phyloP scores from a whole-genome alignment of 2,797 vertebrate species.

The Tapera naevia region DNA sequence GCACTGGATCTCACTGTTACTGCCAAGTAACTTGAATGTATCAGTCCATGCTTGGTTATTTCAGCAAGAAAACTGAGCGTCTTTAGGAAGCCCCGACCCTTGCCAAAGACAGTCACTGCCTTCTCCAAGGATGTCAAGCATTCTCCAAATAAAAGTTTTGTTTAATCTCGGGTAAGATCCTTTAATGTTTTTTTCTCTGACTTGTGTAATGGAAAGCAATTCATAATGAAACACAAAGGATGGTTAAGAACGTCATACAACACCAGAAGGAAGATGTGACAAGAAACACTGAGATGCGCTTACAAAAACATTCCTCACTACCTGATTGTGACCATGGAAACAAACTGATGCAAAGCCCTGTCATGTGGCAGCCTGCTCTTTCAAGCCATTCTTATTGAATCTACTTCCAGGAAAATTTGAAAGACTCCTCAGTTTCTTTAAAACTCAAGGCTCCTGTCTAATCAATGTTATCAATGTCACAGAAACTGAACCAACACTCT shows the following conservation, averaged over 20 bases:
- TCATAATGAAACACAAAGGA: conserved; percentile 42
- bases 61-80: neutral
- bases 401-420: neutral
- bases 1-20: neutral
- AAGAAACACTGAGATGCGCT: conserved; percentile 9
- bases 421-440: neutral
- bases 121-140: neutral
- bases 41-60: neutral
- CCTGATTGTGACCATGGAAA: conserved; percentile 52
- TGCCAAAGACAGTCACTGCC: neutral
- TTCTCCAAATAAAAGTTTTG: neutral
- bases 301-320: neutral
- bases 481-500: neutral
- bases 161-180: neutral
- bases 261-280: neutral
- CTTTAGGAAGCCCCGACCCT: neutral
- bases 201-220: neutral
- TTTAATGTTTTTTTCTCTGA: neutral
- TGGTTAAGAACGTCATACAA: neutral
- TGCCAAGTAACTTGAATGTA: neutral
- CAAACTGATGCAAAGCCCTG: neutral
- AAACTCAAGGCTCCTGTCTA: neutral
- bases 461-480: neutral
- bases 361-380: conserved; percentile 22
- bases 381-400: conserved; percentile 31